Base-by-base conservation (phyloP, 1,140 invertebrate species). In the Ostrea denselamellosa region DNA sequence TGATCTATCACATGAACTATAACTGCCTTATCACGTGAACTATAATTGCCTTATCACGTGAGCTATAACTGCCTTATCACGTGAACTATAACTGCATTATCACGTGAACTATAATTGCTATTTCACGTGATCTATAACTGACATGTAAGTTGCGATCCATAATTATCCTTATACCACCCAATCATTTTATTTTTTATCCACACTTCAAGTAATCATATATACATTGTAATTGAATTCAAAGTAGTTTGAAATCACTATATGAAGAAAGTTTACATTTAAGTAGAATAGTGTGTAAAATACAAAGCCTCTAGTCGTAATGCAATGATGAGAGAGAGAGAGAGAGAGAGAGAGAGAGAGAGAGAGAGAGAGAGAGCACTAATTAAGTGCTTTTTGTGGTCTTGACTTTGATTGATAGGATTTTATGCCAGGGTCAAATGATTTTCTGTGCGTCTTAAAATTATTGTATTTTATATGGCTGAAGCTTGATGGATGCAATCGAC, bases 391-490 rank as follows among this genome's bases (percentile, higher is more conserved):
- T 77, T 71, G 65, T 22, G 65, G 65, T 25, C 25, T 22, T 28
- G 25, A 28, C 65, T 77, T 34, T 77, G 68, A 77, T 77, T 77
- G 28, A 77, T 77, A 14, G 28, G 9, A 77, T 77, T 28, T 28
- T 28, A 77, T 77, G 68, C 25, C 9, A 9, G 28, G 68, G 68
- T 77, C 68, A 77, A 77, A 77, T 77, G 68, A 77, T 77, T 77
- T 77, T 77, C 68, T 77, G 68, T 28, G 68, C 25, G 68, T 77
- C 68, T 77, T 77, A 34, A 77, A 77, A 77, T 28, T 17, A 77
- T 77, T 77, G 25, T 25, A 77, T 77, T 77, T 77, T 34, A 77
- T 25, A 77, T 28, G 68, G 9, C 10, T 77, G 68, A 25, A 77
- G 68, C 22, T 77, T 77, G 22, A 77, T 77, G 25, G 28, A 77